Evolutionary conservation across 1,140 invertebrate species (phyloP).

Genomic region (Gonioctena quinquepunctata): DNA sequence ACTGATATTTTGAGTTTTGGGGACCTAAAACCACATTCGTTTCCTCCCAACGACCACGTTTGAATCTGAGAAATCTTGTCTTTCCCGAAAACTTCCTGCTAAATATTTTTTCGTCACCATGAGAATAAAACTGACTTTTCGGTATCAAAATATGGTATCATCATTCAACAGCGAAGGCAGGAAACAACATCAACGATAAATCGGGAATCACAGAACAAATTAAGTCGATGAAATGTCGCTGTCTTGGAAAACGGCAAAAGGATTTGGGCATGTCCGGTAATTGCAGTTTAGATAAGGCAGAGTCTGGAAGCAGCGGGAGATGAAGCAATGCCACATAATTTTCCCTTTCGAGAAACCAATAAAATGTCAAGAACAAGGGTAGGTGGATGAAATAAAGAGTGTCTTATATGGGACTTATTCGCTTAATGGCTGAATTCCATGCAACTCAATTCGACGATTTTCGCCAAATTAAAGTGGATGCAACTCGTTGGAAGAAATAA

Average conservation of each 20-base stretch:
- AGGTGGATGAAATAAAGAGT: neutral
- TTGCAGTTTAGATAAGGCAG: slow-evolving; percentile 8
- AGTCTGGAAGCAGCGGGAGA: slow-evolving; percentile 21
- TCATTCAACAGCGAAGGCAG: too few relatives aligned
- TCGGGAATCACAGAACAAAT: neutral
- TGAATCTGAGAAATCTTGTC: too few relatives aligned
- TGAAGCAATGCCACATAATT: slow-evolving; percentile 37
- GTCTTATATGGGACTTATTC: neutral
- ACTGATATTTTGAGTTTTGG: too few relatives aligned
- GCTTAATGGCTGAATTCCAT: neutral
- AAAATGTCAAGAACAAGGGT: slow-evolving; percentile 28
- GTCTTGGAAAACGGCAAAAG: slow-evolving; percentile 4
- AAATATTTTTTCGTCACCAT: too few relatives aligned
- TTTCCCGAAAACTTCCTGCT: too few relatives aligned
- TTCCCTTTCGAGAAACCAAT: slow-evolving; percentile 29
- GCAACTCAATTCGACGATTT: neutral
- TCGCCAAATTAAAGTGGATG: neutral
- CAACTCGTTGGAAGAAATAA: neutral
- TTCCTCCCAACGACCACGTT: too few relatives aligned
- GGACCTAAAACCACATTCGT: too few relatives aligned
- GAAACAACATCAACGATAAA: neutral
- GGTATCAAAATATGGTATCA: too few relatives aligned
- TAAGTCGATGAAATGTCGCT: slow-evolving; percentile 3
- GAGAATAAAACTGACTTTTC: too few relatives aligned
- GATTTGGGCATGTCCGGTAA: slow-evolving; percentile 17